phyloP scores from a whole-genome alignment of 2,113 vertebrate genomes.

The Astur gentilis region DNA sequence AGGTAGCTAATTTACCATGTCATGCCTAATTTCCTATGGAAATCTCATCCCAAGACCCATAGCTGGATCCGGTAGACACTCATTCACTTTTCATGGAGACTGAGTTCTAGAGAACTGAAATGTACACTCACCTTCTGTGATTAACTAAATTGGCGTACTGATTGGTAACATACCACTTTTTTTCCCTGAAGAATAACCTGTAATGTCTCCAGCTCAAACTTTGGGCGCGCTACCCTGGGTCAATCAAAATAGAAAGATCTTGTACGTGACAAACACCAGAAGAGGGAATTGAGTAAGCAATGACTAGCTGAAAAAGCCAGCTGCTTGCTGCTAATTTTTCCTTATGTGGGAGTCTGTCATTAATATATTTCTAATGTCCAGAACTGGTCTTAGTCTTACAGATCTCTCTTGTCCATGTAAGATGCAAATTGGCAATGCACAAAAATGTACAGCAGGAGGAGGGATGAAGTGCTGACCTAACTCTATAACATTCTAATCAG shows the following conservation, averaged over 20 bases:
- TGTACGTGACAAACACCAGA: not conserved
- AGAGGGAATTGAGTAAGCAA: not conserved
- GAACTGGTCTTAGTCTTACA: not conserved
- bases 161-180: not conserved
- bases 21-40: not conserved
- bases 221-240: fast-evolving
- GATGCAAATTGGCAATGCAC: not conserved
- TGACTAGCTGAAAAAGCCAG: not conserved
- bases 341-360: not conserved
- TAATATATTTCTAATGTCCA: not conserved
- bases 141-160: not conserved
- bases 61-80: not conserved
- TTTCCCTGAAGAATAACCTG: not conserved
- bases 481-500: not conserved
- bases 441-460: not conserved
- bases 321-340: not conserved
- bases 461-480: not conserved
- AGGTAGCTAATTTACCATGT: not conserved
- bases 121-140: not conserved
- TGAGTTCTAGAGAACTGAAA: not conserved
- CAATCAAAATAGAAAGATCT: not conserved
- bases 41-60: not conserved
- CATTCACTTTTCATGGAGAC: not conserved
- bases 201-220: not conserved
- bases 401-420: not conserved